Evolutionary conservation across 2,888 invertebrate genomes (phyloP), one percentile per base, ranked within the genome.

Genomic region (Ophioninae sp.): DNA sequence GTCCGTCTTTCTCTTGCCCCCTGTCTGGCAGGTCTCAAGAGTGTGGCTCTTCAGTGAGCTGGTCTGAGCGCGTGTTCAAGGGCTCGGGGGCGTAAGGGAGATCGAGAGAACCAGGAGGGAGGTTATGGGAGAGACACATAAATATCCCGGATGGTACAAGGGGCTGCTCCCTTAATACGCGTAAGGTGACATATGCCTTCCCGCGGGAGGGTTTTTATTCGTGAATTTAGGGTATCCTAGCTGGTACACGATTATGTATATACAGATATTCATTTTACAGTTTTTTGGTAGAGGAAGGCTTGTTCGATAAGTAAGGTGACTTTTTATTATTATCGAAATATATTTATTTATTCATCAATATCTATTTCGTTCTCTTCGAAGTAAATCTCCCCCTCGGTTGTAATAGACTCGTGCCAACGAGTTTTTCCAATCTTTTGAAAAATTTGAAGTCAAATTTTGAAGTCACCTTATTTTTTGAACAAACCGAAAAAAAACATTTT

Each of bases 111-210:
- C 30, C 30, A 17, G 23, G 23, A 56, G 69, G 41, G 59, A 44
- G 70, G 65, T 69, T 77, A 83, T 80, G 57, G 62, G 67, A 39
- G 79, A 73, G 79, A 79, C 81, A 81, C 84, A 84, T 84, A 84
- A 84, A 84, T 84, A 84, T 81, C 80, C 84, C 69, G 65, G 84
- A 76, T 74, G 70, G 74, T 56, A 75, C 81, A 73, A 84, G 81
- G 70, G 74, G 70, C n/a, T n/a, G 76, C 75, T 79, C 81, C 81
- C 84, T 84, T 84, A 84, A 84, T 84, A 84, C 84, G 84, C 84
- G 79, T 72, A 84, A 84, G 84, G 84, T 84, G 84, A 84, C 84
- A 84, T 84, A 84, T 81, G 81, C 81, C 79, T 76, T 79, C 81
- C 72, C 81, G 44, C 44, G 75, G 79, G 81, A 81, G 81, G 76